Conservation (phyloP, 2,797 vertebrate species). For the Petrocephalus schoutedeni region DNA sequence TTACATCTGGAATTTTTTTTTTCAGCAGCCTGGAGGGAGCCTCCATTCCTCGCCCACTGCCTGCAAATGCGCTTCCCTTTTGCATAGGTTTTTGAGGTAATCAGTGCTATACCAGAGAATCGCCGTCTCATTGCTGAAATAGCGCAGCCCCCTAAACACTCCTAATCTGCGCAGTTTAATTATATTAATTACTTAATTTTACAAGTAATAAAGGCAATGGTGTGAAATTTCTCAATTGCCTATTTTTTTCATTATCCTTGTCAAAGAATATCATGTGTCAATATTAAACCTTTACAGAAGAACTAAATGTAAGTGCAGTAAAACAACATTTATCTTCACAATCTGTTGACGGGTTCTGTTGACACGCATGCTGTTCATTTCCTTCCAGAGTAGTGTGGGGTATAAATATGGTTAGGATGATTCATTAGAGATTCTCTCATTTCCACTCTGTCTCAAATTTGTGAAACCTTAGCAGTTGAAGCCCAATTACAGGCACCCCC, state of each 20-base stretch:
- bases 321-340: conserved; percentile 13
- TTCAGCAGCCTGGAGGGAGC: neutral
- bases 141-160: neutral
- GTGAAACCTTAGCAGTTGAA: conserved; percentile 14
- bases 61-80: neutral
- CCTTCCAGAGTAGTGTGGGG: conserved; percentile 17
- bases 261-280: neutral
- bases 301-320: neutral
- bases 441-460: conserved; percentile 21
- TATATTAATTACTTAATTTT: neutral
- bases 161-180: neutral
- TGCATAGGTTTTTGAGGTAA: neutral
- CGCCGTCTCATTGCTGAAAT: neutral
- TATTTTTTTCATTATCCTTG: neutral
- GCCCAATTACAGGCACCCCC: conserved; percentile 30
- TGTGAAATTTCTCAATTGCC: neutral
- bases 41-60: neutral
- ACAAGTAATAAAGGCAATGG: neutral
- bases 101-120: neutral
- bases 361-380: neutral
- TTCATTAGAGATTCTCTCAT: conserved; percentile 27
- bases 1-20: neutral
- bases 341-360: conserved; percentile 2
- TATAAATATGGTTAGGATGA: conserved; percentile 22
- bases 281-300: neutral